Base-by-base conservation (phyloP, 2,888 invertebrate genomes). In the Cryptus armator region DNA sequence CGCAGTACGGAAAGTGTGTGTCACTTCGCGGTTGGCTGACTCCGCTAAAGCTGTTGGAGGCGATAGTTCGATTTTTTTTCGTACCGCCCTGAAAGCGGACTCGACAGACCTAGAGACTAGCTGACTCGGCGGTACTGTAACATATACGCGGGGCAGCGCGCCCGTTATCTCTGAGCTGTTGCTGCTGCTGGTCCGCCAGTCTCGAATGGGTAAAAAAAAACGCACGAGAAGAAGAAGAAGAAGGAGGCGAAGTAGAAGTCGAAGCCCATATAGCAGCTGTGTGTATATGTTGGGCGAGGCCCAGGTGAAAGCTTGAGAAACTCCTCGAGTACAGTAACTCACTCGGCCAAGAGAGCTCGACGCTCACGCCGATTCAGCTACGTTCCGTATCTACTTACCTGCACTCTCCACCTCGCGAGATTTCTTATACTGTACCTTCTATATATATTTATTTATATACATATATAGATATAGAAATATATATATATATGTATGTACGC, bases 231-330 rank as follows among this genome's bases (percentile, higher is more conserved):
- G 78, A 53, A 64, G 48, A 70, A 70, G 72, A 53, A 86, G 62
- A 80, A 62, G 71, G 24, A 78, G 70, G 68, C 32, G 67, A 59
- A 79, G 78, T 67, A 70, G 51, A 71, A 83, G 71, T 74, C 59
- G 78, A 78, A 85, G 72, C 70, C 72, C 74, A 72, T 67, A 43
- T 51, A 83, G 81, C 81, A 82, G 71, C 68, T 81, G 81, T 83
- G 87, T 85, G 84, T 83, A 77, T 75, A 71, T 56, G 78, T 78
- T 86, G 90, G 91, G 89, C 90, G 91, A 91, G 91, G 89, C 88
- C 81, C 85, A 80, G 89, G 91, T 91, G 91, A 91, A 91, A 91
- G 91, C 91, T 91, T 91, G 91, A 91, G 91, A 91, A 91, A 91
- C 91, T 86, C 81, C 70, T 46, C 44, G 83, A 83, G 84, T 82